phyloP scores from a whole-genome alignment of 2,797 vertebrate genomes.

The Gila robusta region DNA sequence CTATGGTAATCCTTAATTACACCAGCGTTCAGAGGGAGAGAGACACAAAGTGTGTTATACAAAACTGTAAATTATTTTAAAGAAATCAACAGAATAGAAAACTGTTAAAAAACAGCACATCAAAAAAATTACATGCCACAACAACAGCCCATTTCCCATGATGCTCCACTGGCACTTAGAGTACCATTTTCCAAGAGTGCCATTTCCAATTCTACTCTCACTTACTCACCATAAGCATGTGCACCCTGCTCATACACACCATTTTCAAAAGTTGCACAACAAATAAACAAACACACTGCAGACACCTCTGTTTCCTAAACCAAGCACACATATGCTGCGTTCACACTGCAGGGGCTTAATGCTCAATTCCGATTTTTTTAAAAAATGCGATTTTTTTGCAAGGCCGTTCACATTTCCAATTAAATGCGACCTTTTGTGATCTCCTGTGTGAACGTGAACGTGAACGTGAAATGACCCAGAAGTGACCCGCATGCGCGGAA shows the following conservation, averaged over 20 bases:
- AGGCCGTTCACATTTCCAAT: too few relatives aligned
- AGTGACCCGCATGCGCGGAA: too few relatives aligned
- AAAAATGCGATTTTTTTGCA: too few relatives aligned
- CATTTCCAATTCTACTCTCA: constrained; percentile 32
- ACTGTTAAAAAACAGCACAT: constrained; percentile 14
- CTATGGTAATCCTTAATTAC: constrained; percentile 58
- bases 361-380: too few relatives aligned
- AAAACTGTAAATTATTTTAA: constrained; percentile 18
- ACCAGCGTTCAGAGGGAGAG: constrained; percentile 9
- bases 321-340: not conserved
- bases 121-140: not conserved
- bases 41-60: constrained; percentile 11
- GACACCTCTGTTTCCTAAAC: not conserved
- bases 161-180: constrained; percentile 21
- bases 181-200: constrained; percentile 26
- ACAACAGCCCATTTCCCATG: constrained; percentile 18
- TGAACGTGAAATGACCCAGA: too few relatives aligned
- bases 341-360: too few relatives aligned
- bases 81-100: constrained; percentile 43
- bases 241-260: not conserved
- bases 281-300: constrained; percentile 10
- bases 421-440: too few relatives aligned
- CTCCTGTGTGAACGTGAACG: too few relatives aligned
- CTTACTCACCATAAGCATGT: constrained; percentile 32
- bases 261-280: constrained; percentile 6